Evolutionary conservation across 1,140 invertebrate species (phyloP), one percentile per base, ranked within the genome.

Genomic region (Zelostemma sp.): DNA sequence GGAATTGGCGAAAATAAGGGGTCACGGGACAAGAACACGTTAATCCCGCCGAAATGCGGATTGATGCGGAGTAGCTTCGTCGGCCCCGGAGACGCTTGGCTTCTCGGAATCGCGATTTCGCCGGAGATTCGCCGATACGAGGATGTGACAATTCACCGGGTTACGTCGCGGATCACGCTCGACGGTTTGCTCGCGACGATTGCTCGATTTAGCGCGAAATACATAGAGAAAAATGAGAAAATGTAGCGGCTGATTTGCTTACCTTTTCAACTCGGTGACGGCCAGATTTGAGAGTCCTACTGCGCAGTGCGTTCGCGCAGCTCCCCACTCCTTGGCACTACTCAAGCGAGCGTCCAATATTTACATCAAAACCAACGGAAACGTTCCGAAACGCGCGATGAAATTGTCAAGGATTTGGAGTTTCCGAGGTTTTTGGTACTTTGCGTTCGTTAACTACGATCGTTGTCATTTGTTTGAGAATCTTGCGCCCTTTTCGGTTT

Each of bases 191-290:
- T 72, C 47, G 19, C 14, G 18, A 62, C 57, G 48, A 59, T 40
- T n/a, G 49, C 18, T 3, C 45, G 40, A 12, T 50, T 63, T 35
- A 1, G 55, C 9, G 1, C 62, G 69, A 66, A 72, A 70, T 70
- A 67, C 25, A 62, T 40, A 35, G 25, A 58, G 53, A 75, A 72
- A 73, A 77, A 50, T 46, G 16, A 5, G 5, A 71, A 63, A 76
- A 74, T 73, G 19, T 50, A 74, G 19, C 57, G 68, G 61, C 49
- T 63, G 64, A 63, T 17, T 73, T 58, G 66, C 76, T 81, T 75
- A 80, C 77, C 74, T 79, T 78, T 80, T 80, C 77, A 79, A 82
- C 80, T 80, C 83, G 79, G 77, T 84, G 82, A 84, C 80, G 80
- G 80, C 74, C 70, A 77, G 75, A 80, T 80, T 81, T 80, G 62